Percentiles rank a stretch among this genome's conserved stretches.
phyloP scores from a whole-genome alignment of 2,113 vertebrate genomes.

The Stegostoma tigrinum region DNA sequence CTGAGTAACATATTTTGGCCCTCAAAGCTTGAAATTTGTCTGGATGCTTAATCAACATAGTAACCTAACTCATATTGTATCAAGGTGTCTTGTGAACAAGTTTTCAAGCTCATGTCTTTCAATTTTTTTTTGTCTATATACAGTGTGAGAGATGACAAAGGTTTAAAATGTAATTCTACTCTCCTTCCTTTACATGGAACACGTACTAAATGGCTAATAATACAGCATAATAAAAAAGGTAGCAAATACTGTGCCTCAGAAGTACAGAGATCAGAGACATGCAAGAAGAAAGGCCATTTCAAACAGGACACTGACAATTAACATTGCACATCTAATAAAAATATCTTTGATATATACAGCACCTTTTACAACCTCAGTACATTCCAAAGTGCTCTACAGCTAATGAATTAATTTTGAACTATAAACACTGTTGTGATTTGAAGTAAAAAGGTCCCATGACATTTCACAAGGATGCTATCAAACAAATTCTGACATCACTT shows the following conservation, averaged over 20 bases:
- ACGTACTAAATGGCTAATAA: neutral
- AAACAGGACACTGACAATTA: neutral
- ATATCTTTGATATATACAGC: neutral
- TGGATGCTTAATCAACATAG: neutral
- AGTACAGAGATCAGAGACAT: neutral
- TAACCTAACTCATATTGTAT: neutral
- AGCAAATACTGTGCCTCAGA: no score
- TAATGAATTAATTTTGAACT: no score
- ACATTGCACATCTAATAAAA: neutral
- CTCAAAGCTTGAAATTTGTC: neutral
- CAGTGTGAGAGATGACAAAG: no score
- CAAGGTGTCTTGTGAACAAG: neutral
- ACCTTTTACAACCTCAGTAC: neutral
- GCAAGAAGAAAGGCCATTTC: neutral
- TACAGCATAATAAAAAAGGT: no score
- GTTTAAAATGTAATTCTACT: no score
- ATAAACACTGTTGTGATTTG: no score
- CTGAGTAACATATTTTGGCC: neutral
- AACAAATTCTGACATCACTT: no score
- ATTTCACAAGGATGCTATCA: neutral
- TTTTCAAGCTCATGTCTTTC: neutral
- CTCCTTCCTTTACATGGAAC: neutral
- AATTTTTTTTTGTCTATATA: neutral
- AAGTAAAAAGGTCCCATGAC: neutral
- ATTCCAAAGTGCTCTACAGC: no score